These are phyloP conservation scores for Onychostruthus taczanowskii DNA, from an alignment of 2,113 vertebrate species.

Conservation along the genomic window DNA sequence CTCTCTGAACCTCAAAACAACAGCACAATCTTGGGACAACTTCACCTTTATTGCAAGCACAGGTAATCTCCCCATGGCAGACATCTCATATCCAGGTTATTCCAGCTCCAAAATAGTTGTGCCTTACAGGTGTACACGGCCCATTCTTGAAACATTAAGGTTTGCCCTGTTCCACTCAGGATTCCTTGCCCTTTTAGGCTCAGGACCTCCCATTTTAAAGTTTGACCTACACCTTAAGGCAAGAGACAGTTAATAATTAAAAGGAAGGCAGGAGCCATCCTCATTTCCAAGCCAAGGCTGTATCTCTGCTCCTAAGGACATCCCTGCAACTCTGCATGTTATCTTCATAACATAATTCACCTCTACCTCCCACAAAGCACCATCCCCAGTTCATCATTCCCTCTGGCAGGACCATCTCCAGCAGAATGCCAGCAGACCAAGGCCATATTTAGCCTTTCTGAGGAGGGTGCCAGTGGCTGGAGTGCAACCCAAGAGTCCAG, in stretches of 20 bases:
- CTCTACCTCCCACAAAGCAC: background rate
- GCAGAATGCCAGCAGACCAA: slow-evolving; percentile 74
- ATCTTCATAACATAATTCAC: background rate
- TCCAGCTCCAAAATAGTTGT: background rate
- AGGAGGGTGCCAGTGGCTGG: slow-evolving; percentile 59
- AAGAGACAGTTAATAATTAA: background rate
- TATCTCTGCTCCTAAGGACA: background rate
- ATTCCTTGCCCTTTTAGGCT: background rate
- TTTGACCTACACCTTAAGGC: background rate
- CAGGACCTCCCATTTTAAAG: background rate
- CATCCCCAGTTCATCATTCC: background rate
- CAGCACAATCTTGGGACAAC: background rate
- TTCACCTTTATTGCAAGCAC: slow-evolving; percentile 47
- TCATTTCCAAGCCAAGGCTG: background rate
- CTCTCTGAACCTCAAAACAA: background rate
- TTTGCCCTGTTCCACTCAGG: background rate
- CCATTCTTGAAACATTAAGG: background rate
- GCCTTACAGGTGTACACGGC: background rate
- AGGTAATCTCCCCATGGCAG: background rate
- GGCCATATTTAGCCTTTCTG: slow-evolving; percentile 58
- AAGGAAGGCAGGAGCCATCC: background rate
- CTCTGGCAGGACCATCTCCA: slow-evolving; percentile 65
- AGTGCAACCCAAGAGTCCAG: background rate
- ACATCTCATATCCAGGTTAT: background rate
- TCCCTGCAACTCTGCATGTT: background rate